A percentile compares a stretch with the other conserved stretches of the same genome.
These are phyloP conservation scores for Drosophila burlai DNA, from an alignment of 1,140 invertebrate genomes.

Conservation along the genomic window DNA sequence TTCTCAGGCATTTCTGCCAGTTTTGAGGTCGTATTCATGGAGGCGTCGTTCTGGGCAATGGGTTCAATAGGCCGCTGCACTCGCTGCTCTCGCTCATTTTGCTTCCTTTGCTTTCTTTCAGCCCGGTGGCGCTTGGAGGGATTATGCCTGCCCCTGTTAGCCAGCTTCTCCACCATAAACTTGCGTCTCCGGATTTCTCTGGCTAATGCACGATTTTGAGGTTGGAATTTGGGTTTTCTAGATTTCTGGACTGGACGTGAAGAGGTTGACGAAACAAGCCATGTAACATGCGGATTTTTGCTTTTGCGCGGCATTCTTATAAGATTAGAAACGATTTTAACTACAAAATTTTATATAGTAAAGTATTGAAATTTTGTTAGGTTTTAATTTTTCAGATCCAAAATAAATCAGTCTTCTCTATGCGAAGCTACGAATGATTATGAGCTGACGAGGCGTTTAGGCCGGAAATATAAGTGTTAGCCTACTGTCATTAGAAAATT, in stretches of 20 bases:
- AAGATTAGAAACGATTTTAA: neutral
- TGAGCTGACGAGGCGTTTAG: neutral
- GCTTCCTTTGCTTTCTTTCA: neutral
- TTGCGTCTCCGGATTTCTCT: too few relatives aligned
- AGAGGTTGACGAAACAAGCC: too few relatives aligned
- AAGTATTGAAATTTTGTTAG: neutral
- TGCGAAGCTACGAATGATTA: neutral
- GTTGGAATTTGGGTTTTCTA: neutral
- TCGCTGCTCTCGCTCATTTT: neutral
- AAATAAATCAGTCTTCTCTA: neutral
- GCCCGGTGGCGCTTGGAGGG: neutral
- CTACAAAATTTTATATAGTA: neutral
- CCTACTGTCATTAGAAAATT: neutral
- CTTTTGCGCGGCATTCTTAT: neutral
- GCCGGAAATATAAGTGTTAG: neutral
- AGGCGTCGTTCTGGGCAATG: neutral
- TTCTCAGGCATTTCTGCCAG: neutral
- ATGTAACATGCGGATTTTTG: too few relatives aligned
- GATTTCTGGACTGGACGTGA: neutral
- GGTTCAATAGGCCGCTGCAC: neutral
- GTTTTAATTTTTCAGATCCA: neutral
- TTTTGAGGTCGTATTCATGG: neutral
- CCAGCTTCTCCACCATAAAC: neutral
- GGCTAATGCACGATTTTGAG: neutral
- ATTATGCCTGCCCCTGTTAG: neutral